Evolutionary conservation across 2,888 invertebrate genomes (phyloP).

Genomic region (Alloplasta piceator): DNA sequence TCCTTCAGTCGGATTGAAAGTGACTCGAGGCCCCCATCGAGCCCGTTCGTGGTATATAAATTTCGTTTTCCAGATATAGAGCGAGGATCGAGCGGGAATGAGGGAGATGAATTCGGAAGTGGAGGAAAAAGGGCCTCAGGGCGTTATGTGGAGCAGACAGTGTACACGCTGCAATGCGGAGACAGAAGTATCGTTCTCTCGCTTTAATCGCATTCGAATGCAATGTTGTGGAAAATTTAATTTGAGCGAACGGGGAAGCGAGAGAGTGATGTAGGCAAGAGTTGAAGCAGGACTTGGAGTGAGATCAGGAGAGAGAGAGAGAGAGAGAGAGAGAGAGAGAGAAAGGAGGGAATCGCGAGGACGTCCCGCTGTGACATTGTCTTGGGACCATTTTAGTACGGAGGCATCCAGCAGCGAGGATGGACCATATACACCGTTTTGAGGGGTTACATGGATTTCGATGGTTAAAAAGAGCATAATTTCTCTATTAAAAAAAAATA

Average conservation of each 20-base stretch:
- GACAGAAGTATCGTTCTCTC: constrained; percentile 74
- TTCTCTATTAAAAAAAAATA: too few relatives aligned
- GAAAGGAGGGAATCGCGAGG: constrained; percentile 64
- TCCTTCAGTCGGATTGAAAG: neutral
- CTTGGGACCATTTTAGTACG: constrained; percentile 68
- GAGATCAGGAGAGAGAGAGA: constrained; percentile 41
- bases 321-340: constrained; percentile 19
- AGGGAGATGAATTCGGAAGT: constrained; percentile 51
- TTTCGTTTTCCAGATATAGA: constrained; percentile 12
- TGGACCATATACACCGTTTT: constrained; percentile 25
- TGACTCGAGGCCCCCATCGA: constrained; percentile 37
- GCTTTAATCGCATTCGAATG: constrained; percentile 84
- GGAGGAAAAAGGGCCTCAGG: constrained; percentile 56
- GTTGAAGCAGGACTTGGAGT: constrained; percentile 12
- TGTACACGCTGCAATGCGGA: constrained; percentile 38
- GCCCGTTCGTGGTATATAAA: constrained; percentile 28
- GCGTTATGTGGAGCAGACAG: constrained; percentile 60
- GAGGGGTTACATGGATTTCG: neutral
- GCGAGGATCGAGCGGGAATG: constrained; percentile 7
- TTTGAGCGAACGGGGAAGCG: constrained; percentile 76
- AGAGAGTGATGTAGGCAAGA: constrained; percentile 39
- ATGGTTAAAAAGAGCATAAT: too few relatives aligned
- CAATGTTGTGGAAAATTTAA: constrained; percentile 85
- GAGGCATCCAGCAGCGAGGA: constrained; percentile 55
- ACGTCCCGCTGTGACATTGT: constrained; percentile 81